phyloP scores from a whole-genome alignment of 2,113 vertebrate genomes.

The Muntiacus reevesi region DNA sequence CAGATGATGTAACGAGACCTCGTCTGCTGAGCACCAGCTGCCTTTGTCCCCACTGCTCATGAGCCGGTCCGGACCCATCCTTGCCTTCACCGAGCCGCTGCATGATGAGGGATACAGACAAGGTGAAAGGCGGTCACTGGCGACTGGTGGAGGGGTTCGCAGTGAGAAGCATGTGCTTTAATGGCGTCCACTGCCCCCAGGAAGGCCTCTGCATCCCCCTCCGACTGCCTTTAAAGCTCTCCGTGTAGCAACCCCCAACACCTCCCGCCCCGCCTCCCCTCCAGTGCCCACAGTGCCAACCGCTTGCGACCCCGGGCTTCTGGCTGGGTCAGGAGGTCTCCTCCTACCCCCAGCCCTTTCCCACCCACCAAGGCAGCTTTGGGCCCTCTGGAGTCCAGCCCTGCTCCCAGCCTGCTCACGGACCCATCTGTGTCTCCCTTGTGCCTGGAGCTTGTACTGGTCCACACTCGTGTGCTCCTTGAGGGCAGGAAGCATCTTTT shows the following conservation, averaged over 20 bases:
- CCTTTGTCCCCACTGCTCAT: accelerated
- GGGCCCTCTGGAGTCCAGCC: accelerated
- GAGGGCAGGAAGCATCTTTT: not conserved
- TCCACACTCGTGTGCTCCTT: not conserved
- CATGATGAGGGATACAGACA: accelerated
- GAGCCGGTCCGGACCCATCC: accelerated
- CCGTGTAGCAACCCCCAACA: accelerated
- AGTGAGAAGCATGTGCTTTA: accelerated
- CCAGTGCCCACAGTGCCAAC: accelerated
- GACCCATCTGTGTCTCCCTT: accelerated
- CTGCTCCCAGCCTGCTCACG: too few species aligned
- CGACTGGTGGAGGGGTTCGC: accelerated
- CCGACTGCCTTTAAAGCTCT: accelerated
- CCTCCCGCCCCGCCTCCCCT: accelerated
- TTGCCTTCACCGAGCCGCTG: not conserved
- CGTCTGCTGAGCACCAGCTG: accelerated
- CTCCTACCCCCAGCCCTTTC: too few species aligned
- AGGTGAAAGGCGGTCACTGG: not conserved
- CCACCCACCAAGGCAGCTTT: accelerated
- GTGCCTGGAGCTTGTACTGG: accelerated
- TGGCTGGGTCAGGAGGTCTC: accelerated
- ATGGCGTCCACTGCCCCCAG: accelerated
- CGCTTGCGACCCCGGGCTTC: not conserved
- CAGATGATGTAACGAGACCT: accelerated
- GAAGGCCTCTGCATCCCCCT: not conserved